Evolutionary conservation across 92 coral and sea anemone species (phyloP), one percentile per base, ranked within the genome.

Genomic region (Parazoanthus atlanticus): DNA sequence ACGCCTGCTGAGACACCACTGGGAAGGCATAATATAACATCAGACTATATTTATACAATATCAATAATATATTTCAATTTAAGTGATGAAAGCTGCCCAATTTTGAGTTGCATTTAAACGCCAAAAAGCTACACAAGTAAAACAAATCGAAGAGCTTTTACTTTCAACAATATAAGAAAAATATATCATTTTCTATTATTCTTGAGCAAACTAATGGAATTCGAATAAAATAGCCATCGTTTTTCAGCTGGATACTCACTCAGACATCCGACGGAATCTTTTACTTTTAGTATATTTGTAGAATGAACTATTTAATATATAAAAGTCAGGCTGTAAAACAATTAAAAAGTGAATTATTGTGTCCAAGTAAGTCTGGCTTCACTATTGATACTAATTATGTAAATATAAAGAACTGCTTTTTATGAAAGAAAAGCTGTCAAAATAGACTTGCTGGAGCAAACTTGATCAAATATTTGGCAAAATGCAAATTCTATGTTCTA

Each of bases 401-500:
- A 36, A 78, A 78, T n/a, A 52, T 78, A 41, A 40, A 28, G 10
- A 78, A 49, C 10, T 26, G 61, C 32, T 47, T 43, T 43, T 43
- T 6, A n/a, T 71, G 43, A 38, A 84, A 84, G 34, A 70, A 69
- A 41, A 69, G 38, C 79, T 40, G 77, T 29, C 77, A 31, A 70
- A 41, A 40, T 52, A 30, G 9, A 17, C 82, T 19, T 3, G 78
- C 74, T 30, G 25, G 78, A 84, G 12, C 78, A 49, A 84, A 31
- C 23, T 40, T 38, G 40, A 46, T 29, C 87, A 84, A 69, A 84
- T 84, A 84, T 84, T 84, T 84, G 77, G 64, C 54, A 52, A 84
- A 70, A 69, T 71, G 78, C 61, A 69, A 71, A 47, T 84, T 34
- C 25, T 38, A 9, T 82, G 54, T 34, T 56, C 74, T 9, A 58